A percentile compares a stretch with the other conserved stretches of the same genome.
Evolutionary conservation across 2,888 invertebrate genomes (phyloP).

Genomic region (Brachypterus glaber): DNA sequence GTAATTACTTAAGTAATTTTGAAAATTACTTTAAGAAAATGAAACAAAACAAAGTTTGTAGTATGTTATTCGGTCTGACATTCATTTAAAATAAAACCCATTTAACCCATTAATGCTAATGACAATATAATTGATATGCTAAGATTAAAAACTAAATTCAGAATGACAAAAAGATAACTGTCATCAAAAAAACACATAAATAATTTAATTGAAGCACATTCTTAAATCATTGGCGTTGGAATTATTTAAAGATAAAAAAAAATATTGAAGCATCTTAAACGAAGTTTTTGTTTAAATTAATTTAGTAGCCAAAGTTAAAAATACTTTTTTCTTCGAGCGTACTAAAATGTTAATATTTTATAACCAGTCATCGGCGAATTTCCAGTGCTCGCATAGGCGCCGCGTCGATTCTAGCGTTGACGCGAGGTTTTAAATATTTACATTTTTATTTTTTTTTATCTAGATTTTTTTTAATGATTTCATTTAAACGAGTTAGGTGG

Average conservation of each 20-base stretch:
- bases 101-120: constrained; percentile 29
- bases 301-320: constrained; percentile 21
- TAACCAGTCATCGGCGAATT: too few relatives aligned
- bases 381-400: too few relatives aligned
- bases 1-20: too few relatives aligned
- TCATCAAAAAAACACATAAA: constrained; percentile 14
- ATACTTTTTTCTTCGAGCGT: too few relatives aligned
- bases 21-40: constrained; percentile 23
- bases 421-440: too few relatives aligned
- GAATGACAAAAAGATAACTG: constrained; percentile 27
- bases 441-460: too few relatives aligned
- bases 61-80: constrained; percentile 22
- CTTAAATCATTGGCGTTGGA: constrained; percentile 21
- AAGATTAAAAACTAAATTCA: constrained; percentile 22
- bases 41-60: constrained; percentile 22
- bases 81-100: constrained; percentile 27
- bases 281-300: constrained; percentile 18
- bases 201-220: constrained; percentile 18
- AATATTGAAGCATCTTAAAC: too few relatives aligned
- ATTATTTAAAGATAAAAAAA: too few relatives aligned
- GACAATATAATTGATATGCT: constrained; percentile 24
- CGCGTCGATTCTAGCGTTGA: too few relatives aligned
- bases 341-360: constrained; percentile 21
- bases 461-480: too few relatives aligned
- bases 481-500: too few relatives aligned